These are phyloP conservation scores for Callinectes sapidus DNA, from an alignment of 2,888 invertebrate species.

Conservation along the genomic window DNA sequence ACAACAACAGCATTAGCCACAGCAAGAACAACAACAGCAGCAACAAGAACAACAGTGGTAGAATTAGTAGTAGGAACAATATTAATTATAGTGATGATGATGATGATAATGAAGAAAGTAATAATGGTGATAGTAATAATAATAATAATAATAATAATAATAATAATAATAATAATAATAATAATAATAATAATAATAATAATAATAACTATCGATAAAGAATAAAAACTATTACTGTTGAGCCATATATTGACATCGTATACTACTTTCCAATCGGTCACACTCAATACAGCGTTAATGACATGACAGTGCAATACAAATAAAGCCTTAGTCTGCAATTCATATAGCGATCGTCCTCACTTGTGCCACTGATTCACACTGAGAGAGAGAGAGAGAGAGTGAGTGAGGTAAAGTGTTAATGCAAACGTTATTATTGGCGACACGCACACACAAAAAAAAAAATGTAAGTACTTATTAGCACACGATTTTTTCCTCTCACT, in stretches of 20 bases:
- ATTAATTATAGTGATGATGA: too few species aligned
- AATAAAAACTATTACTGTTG: too few species aligned
- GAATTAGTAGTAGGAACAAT: too few species aligned
- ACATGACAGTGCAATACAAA: neutral
- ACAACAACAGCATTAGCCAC: too few species aligned
- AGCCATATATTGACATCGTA: too few species aligned
- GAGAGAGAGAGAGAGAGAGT: slow-evolving; percentile 19
- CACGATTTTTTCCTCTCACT: neutral
- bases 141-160: neutral
- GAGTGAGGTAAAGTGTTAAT: neutral
- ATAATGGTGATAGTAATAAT: neutral
- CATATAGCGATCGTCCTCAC: neutral
- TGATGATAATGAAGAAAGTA: neutral
- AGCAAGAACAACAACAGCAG: too few species aligned
- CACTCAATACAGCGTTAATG: neutral
- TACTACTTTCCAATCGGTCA: neutral
- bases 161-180: slow-evolving; percentile 24
- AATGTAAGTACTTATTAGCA: slow-evolving; percentile 40
- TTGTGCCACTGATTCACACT: neutral
- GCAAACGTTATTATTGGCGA: neutral
- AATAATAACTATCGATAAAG: neutral
- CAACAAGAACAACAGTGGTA: too few species aligned
- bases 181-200: slow-evolving; percentile 34
- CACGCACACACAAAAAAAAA: neutral
- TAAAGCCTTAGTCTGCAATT: neutral